A percentile compares a stretch with the other conserved stretches of the same genome.
Evolutionary conservation across 2,797 vertebrate genomes (phyloP).

Genomic region (Micropoecilia bifurca): DNA sequence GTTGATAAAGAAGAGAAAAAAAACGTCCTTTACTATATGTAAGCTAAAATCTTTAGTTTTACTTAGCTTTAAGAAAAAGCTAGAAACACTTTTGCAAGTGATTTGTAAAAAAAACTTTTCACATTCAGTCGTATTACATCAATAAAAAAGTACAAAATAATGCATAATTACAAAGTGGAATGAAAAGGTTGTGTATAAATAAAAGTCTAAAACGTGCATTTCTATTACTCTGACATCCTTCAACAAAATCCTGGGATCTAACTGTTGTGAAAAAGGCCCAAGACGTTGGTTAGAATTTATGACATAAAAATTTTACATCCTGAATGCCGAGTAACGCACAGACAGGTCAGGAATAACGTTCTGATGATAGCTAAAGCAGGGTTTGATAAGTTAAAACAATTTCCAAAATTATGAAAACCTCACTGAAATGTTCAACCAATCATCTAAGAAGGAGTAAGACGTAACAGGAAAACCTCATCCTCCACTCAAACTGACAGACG

Average conservation of each 20-base stretch:
- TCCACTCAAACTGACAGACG: background rate
- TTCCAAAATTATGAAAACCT: background rate
- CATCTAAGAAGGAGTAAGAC: background rate
- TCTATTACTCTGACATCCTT: background rate
- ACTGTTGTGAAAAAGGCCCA: background rate
- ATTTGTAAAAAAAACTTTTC: background rate
- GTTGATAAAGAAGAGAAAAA: background rate
- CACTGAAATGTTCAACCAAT: background rate
- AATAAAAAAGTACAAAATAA: background rate
- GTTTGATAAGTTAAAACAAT: background rate
- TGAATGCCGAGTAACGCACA: background rate
- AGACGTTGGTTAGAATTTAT: background rate
- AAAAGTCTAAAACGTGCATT: background rate
- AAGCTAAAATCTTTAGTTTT: background rate
- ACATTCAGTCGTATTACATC: background rate
- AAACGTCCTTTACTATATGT: background rate
- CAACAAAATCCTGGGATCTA: background rate
- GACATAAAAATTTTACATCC: background rate
- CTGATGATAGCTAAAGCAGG: background rate
- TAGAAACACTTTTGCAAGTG: background rate
- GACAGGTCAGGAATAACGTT: background rate
- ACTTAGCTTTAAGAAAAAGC: background rate
- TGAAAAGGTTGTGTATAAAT: background rate
- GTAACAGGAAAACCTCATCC: background rate
- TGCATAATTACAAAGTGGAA: background rate